Conservation (phyloP, 2,797 vertebrate genomes). For the Takifugu ocellatus region DNA sequence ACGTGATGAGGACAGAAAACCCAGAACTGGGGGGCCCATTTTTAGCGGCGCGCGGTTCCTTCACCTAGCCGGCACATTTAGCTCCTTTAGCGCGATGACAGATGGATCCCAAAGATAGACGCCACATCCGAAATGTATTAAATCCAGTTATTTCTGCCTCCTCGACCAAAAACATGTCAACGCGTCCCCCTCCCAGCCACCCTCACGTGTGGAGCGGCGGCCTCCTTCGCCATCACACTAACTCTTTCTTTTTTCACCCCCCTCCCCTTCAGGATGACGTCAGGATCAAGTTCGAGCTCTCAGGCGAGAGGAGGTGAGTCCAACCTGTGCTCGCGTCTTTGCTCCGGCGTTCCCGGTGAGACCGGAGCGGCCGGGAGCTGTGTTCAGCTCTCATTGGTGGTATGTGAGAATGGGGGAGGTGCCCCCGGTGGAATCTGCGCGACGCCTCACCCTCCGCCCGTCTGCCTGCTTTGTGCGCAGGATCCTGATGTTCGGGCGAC, state of each 20-base stretch:
- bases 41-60: constrained; percentile 11
- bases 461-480: constrained; percentile 60
- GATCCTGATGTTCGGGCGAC: constrained; percentile 90
- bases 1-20: too few species aligned
- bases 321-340: background rate
- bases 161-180: constrained; percentile 21
- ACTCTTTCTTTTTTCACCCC: background rate
- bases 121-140: constrained; percentile 22
- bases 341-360: constrained; percentile 23
- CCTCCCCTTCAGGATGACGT: constrained; percentile 75
- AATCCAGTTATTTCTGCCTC: constrained; percentile 25
- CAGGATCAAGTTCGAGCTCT: constrained; percentile 88
- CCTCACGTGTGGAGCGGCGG: constrained; percentile 4
- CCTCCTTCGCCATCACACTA: too few species aligned
- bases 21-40: background rate
- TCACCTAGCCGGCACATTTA: constrained; percentile 13
- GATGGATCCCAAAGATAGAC: constrained; percentile 11
- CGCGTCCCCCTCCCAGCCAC: constrained; percentile 30
- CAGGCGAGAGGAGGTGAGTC: constrained; percentile 88
- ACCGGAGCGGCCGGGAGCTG: background rate
- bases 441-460: constrained; percentile 22
- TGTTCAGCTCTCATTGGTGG: constrained; percentile 36
- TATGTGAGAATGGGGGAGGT: constrained; percentile 78
- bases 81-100: constrained; percentile 21
- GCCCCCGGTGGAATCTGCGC: constrained; percentile 76